These are phyloP conservation scores for Fregetta grallaria DNA, from an alignment of 2,113 vertebrate genomes.

Conservation along the genomic window DNA sequence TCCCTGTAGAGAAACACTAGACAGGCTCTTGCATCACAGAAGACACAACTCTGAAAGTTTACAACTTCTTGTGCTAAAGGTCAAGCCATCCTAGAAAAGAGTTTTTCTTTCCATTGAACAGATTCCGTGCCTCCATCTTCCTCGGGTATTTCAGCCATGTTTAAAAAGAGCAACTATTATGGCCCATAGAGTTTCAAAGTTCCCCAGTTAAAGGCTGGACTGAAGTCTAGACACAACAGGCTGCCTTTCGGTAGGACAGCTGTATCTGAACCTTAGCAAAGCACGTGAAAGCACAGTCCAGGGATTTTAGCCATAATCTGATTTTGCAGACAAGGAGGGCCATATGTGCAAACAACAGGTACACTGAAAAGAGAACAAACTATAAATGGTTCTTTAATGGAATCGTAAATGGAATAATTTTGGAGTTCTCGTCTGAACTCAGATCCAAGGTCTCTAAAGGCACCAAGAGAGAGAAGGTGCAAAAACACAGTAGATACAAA, in stretches of 20 bases:
- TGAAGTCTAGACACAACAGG: background rate
- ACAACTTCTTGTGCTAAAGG: background rate
- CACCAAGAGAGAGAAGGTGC: background rate
- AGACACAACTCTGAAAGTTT: background rate
- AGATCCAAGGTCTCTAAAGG: background rate
- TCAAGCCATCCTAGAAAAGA: background rate
- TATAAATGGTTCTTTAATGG: background rate
- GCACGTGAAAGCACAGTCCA: background rate
- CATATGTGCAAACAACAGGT: background rate
- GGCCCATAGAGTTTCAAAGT: background rate
- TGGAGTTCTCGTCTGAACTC: background rate
- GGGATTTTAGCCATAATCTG: background rate
- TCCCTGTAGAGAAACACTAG: background rate
- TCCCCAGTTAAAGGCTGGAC: background rate
- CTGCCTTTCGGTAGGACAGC: background rate
- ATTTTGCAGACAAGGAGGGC: background rate
- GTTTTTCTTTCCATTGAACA: background rate
- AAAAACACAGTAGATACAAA: background rate
- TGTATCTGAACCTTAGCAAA: background rate
- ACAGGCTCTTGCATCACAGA: background rate
- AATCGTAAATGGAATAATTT: background rate
- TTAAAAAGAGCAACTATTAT: background rate
- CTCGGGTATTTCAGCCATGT: background rate
- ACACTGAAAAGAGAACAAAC: background rate
- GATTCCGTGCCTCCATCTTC: accelerated